Conservation (phyloP, 2,888 invertebrate species). For the Abscondita cerata region DNA sequence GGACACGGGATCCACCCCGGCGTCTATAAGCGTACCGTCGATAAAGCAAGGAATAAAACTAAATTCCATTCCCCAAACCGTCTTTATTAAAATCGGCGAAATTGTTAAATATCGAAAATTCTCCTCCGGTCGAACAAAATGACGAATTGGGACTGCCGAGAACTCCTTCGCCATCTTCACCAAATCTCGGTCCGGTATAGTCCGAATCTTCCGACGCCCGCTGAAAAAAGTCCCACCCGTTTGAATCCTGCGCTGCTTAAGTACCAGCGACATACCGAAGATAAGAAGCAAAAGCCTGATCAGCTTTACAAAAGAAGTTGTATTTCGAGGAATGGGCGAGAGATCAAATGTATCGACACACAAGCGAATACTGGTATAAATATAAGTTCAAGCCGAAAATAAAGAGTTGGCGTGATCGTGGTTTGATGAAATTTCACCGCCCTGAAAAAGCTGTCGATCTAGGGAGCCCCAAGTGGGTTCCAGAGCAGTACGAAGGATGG, state of each 20-base stretch:
- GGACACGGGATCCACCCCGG: slow-evolving; percentile 71
- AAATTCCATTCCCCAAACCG: slow-evolving; percentile 54
- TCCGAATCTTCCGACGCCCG: slow-evolving; percentile 46
- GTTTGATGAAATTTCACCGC: slow-evolving; percentile 64
- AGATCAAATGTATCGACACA: slow-evolving; percentile 56
- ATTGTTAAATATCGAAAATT: slow-evolving; percentile 61
- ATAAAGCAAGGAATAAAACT: slow-evolving; percentile 52
- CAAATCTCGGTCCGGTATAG: slow-evolving; percentile 54
- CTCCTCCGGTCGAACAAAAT: slow-evolving; percentile 55
- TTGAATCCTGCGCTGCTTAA: slow-evolving; percentile 63
- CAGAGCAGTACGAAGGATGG: slow-evolving; percentile 49
- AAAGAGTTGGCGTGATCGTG: slow-evolving; percentile 78
- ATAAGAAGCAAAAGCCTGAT: slow-evolving; percentile 59
- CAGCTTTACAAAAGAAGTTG: slow-evolving; percentile 87
- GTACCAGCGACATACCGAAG: slow-evolving; percentile 65
- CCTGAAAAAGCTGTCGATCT: slow-evolving; percentile 26
- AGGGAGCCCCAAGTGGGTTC: slow-evolving; percentile 36
- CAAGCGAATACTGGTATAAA: slow-evolving; percentile 57
- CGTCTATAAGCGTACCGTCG: slow-evolving; percentile 56
- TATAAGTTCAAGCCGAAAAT: slow-evolving; percentile 76
- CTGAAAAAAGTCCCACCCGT: slow-evolving; percentile 55
- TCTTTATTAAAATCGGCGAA: slow-evolving; percentile 56
- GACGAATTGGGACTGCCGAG: slow-evolving; percentile 63
- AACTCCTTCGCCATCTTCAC: slow-evolving; percentile 65
- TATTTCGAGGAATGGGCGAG: slow-evolving; percentile 73